Evolutionary conservation across 2,113 vertebrate species (phyloP), one percentile per base, ranked within the genome.

Genomic region (Sinocyclocheilus rhinocerous): DNA sequence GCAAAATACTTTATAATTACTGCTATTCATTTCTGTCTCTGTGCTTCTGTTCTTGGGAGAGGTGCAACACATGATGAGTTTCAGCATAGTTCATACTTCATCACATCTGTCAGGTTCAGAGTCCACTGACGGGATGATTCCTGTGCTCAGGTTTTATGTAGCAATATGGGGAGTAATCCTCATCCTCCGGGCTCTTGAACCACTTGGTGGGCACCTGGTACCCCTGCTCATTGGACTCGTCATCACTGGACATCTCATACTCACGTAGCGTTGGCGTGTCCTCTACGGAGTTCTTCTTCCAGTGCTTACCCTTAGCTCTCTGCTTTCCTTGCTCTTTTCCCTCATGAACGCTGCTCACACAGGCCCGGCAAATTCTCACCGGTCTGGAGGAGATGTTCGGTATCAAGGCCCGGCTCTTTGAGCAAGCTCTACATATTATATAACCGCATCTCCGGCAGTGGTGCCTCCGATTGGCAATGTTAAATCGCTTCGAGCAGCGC

Each of bases 371-470:
- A 82, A 98, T 95, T 5, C 97, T 93, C 61, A 96, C 84, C 0
- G 93, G 94, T 86, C 96, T 97, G 9, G 94, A 89, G 0, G 96
- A 96, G 77, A 98, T 95, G 57, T 96, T 92, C 0, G 87, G 89
- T 84, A 99, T 94, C 45, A 98, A 55, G 13, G 95, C 95, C 12
- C 95, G 93, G 18, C 92, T 86, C 7, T 94, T 93, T 22, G 97
- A 99, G 91, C 97, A 99, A 3, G 94, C 84, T 0, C 91, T 92
- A 0, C 97, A 99, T 5, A 98, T 97, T 0, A 98, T 91, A 1
- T 96, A 97, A 90, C 97, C 97, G 0, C 97, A 98, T 70, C 95
- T 94, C 16, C 97, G 93, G 91, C 97, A 99, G 94, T 99, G 97
- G 92, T 99, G 97, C 39, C 96, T 92, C 0, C 97, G 96, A 0